Evolutionary conservation across 2,797 vertebrate genomes (phyloP).

Genomic region (Poliocrania exsul): DNA sequence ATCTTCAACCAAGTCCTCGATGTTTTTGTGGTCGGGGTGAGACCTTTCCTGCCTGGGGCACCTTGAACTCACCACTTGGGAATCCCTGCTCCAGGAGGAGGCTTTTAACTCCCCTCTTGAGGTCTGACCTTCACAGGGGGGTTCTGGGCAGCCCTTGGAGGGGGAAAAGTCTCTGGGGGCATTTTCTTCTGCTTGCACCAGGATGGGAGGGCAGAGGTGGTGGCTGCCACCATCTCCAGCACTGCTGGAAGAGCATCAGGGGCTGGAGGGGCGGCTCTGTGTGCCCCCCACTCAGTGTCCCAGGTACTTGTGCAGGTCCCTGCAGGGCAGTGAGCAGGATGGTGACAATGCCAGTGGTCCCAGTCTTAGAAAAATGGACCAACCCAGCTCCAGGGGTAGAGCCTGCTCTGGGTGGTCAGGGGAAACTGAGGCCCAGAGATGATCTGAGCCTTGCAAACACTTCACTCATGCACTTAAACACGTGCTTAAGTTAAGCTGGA

Average conservation of each 20-base stretch:
- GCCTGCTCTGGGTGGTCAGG: rapidly evolving
- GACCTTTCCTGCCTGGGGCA: background rate
- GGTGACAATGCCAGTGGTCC: background rate
- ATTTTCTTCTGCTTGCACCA: background rate
- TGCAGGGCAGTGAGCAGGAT: background rate
- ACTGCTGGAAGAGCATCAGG: background rate
- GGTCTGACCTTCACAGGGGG: rapidly evolving
- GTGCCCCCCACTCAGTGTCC: rapidly evolving
- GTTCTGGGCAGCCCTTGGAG: rapidly evolving
- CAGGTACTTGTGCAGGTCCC: background rate
- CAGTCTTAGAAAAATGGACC: background rate
- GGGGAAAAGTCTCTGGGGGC: rapidly evolving
- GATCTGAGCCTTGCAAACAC: background rate
- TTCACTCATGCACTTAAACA: background rate
- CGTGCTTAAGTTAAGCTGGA: background rate
- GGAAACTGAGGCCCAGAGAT: background rate
- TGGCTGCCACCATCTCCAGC: rapidly evolving
- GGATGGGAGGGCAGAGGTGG: rapidly evolving
- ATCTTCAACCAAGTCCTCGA: background rate
- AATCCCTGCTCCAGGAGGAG: background rate
- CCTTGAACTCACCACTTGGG: background rate
- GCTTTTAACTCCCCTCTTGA: background rate
- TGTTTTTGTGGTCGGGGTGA: background rate
- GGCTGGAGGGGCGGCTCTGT: background rate
- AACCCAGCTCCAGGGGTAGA: background rate